Percentiles rank a stretch among this genome's conserved stretches.
These are phyloP conservation scores for Neopelma chrysocephalum DNA, from an alignment of 2,797 vertebrate species.

Conservation along the genomic window DNA sequence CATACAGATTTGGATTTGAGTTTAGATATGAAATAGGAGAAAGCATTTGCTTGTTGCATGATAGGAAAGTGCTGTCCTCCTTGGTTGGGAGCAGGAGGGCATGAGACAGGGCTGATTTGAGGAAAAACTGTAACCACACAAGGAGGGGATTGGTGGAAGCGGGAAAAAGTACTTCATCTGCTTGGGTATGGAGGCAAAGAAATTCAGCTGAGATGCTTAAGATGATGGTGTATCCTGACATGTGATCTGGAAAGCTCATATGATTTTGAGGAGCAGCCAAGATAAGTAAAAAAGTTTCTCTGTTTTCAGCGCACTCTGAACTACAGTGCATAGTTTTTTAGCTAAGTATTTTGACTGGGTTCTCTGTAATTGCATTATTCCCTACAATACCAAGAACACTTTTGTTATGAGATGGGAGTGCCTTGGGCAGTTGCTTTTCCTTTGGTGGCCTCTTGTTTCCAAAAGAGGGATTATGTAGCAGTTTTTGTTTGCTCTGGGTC, in stretches of 20 bases:
- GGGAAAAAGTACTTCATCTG: neutral
- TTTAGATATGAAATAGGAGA: neutral
- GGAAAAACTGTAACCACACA: neutral
- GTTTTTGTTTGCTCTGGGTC: neutral
- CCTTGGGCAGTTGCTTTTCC: neutral
- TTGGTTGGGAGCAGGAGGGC: neutral
- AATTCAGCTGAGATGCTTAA: neutral
- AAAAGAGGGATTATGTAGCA: neutral
- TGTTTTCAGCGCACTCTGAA: neutral
- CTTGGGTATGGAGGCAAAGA: neutral
- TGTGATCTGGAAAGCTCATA: neutral
- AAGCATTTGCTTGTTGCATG: neutral
- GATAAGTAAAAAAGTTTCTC: neutral
- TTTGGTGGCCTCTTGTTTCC: neutral
- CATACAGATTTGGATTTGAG: neutral
- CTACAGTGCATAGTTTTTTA: neutral
- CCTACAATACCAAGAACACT: neutral
- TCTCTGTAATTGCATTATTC: neutral
- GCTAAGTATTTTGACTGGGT: neutral
- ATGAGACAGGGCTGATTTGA: neutral
- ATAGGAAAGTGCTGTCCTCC: neutral
- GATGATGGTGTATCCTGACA: neutral
- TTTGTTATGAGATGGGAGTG: neutral
- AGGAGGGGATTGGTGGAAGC: neutral
- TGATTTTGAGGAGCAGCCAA: neutral